Evolutionary conservation across 2,797 vertebrate genomes (phyloP).

Genomic region (Esox lucius): DNA sequence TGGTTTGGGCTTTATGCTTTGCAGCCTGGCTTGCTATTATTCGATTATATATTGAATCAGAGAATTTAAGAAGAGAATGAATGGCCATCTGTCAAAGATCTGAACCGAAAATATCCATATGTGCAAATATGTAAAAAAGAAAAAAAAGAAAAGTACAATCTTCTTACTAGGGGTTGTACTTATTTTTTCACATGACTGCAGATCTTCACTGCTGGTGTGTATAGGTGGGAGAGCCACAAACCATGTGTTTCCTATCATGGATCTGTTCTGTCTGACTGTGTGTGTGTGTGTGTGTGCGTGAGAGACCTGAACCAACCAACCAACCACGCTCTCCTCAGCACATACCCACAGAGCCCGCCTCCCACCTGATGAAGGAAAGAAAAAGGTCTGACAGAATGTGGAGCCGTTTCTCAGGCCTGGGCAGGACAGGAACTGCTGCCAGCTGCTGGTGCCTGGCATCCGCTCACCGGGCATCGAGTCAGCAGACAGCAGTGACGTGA

Average conservation of each 20-base stretch:
- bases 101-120: too few species aligned
- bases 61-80: too few species aligned
- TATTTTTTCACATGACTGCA: too few species aligned
- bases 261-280: neutral
- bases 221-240: conserved; percentile 17
- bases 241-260: neutral
- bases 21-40: too few species aligned
- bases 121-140: too few species aligned
- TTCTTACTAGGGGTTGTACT: too few species aligned
- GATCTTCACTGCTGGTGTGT: conserved; percentile 10
- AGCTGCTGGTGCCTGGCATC: conserved; percentile 48
- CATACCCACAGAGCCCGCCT: conserved; percentile 29
- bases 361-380: conserved; percentile 30
- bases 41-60: too few species aligned
- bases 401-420: conserved; percentile 14
- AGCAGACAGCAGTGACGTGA: conserved; percentile 30
- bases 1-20: too few species aligned
- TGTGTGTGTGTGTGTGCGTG: conserved; percentile 4
- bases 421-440: conserved; percentile 45
- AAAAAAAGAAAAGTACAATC: too few species aligned
- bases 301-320: neutral
- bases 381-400: conserved; percentile 14
- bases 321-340: conserved; percentile 15
- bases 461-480: conserved; percentile 37
- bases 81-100: too few species aligned